A percentile compares a stretch with the other conserved stretches of the same genome.
Conservation (phyloP, 1,140 invertebrate species). For the Brachionus koreanus region DNA sequence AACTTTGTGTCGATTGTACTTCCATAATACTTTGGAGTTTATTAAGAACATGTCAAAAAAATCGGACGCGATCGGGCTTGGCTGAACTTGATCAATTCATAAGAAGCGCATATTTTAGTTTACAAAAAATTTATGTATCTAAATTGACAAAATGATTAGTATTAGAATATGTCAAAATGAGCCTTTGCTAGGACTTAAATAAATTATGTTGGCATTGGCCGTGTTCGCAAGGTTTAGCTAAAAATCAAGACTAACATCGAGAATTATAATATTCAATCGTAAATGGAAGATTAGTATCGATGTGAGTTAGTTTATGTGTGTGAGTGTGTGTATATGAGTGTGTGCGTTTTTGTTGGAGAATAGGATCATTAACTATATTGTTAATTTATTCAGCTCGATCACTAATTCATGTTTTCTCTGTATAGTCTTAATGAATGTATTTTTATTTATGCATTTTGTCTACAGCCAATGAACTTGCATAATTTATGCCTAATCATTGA, state of each 20-base stretch:
- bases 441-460: not conserved
- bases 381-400: not conserved
- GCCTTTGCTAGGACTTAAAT: not conserved
- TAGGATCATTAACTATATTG: not conserved
- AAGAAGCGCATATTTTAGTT: constrained; percentile 20
- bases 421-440: not conserved
- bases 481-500: not conserved
- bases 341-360: constrained; percentile 33
- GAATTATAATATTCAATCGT: constrained; percentile 10
- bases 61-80: not conserved
- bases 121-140: not conserved
- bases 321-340: not conserved
- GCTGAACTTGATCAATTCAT: not conserved
- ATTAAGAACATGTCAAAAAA: constrained; percentile 29
- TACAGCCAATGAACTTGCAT: constrained; percentile 8
- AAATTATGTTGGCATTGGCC: constrained; percentile 5
- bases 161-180: not conserved
- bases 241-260: not conserved
- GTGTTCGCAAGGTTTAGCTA: not conserved
- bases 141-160: constrained; percentile 3
- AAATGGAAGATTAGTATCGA: not conserved
- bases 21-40: constrained; percentile 31
- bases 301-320: constrained; percentile 22
- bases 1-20: constrained; percentile 37
- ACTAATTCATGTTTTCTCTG: not conserved